A percentile compares a stretch with the other conserved stretches of the same genome.
Conservation (phyloP, 2,888 invertebrate species). For the Perdita meconis region DNA sequence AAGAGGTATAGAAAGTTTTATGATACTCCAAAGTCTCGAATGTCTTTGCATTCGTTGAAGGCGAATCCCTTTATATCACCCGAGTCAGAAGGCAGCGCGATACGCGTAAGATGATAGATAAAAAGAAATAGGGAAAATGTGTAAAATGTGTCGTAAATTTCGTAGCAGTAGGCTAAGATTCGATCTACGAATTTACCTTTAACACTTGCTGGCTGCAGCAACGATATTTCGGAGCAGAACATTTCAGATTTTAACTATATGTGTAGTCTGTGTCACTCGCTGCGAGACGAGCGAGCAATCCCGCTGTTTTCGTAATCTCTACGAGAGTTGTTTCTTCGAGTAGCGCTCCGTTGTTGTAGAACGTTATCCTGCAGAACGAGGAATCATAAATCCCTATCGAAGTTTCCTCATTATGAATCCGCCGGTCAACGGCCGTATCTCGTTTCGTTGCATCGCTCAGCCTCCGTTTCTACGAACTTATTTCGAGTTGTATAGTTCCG, state of each 20-base stretch:
- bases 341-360: not conserved
- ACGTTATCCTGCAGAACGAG: not conserved
- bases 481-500: conserved; percentile 35
- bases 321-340: conserved; percentile 16
- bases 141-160: conserved; percentile 63
- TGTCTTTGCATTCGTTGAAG: conserved; percentile 57
- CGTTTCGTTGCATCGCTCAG: conserved; percentile 39
- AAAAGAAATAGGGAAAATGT: conserved; percentile 52
- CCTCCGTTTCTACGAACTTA: conserved; percentile 18
- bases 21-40: conserved; percentile 47
- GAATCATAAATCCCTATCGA: conserved; percentile 16
- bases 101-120: conserved; percentile 53
- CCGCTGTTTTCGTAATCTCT: conserved; percentile 9
- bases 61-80: conserved; percentile 54
- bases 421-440: not conserved
- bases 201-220: conserved; percentile 42
- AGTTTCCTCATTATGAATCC: conserved; percentile 45
- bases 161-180: conserved; percentile 18
- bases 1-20: conserved; percentile 62
- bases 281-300: too few species aligned
- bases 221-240: not conserved
- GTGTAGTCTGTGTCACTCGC: too few species aligned
- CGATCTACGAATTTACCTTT: conserved; percentile 39
- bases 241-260: not conserved
- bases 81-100: conserved; percentile 42